Percentiles rank a stretch among this genome's conserved stretches.
Conservation (phyloP, 2,797 vertebrate genomes). For the Vireo griseus region DNA sequence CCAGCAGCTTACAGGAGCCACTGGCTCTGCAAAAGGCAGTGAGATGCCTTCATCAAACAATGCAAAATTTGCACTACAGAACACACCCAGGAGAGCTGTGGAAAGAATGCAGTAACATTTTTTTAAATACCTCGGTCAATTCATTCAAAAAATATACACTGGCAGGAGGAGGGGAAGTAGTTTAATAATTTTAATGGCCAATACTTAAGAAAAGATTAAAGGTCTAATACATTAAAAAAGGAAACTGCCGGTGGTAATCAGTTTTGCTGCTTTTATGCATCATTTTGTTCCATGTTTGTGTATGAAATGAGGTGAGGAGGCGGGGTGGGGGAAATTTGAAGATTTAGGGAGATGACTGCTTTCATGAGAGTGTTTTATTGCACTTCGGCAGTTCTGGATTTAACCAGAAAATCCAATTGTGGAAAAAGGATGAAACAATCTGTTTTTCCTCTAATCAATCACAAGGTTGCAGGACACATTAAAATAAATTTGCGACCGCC, state of each 20-base stretch:
- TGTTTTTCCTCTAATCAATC: slow-evolving; percentile 59
- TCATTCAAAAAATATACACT: slow-evolving; percentile 37
- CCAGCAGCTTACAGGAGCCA: not conserved
- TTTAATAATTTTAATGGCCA: slow-evolving; percentile 66
- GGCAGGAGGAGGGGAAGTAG: slow-evolving; percentile 32
- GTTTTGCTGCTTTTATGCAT: slow-evolving; percentile 55
- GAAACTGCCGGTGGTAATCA: slow-evolving; percentile 63
- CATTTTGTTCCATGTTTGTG: slow-evolving; percentile 17
- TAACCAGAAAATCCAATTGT: slow-evolving; percentile 62
- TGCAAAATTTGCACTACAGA: not conserved
- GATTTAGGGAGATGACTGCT: slow-evolving; percentile 50
- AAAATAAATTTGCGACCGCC: slow-evolving; percentile 28
- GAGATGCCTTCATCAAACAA: not conserved
- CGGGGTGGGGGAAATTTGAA: not conserved
- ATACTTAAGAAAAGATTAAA: slow-evolving; percentile 62
- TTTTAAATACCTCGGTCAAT: not conserved
- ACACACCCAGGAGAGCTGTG: not conserved
- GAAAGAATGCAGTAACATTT: slow-evolving; percentile 13
- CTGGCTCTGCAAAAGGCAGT: not conserved
- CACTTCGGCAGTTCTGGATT: slow-evolving; percentile 45
- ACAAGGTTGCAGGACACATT: slow-evolving; percentile 32
- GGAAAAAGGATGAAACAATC: slow-evolving; percentile 65
- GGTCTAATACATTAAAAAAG: slow-evolving; percentile 50
- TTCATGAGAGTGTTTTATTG: slow-evolving; percentile 52
- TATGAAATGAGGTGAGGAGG: slow-evolving; percentile 3